Evolutionary conservation across 2,888 invertebrate genomes (phyloP).

Genomic region (Drosophila borealis): DNA sequence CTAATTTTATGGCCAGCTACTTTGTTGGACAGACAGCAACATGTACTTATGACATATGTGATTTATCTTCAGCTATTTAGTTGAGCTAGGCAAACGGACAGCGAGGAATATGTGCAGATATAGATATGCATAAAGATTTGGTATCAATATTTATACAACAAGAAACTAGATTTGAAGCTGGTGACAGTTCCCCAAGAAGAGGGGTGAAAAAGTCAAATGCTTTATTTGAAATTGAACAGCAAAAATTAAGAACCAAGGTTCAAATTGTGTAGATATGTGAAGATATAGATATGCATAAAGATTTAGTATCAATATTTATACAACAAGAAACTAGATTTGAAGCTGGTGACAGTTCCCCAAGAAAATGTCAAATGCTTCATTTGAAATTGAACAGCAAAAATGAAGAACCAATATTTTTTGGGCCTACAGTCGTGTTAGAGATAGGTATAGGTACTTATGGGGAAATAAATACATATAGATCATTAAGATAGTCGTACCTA

Average conservation of each 20-base stretch:
- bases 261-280: background rate
- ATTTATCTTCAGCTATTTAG: conserved; percentile 3
- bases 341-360: no score
- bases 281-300: background rate
- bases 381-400: no score
- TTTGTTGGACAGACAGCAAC: conserved; percentile 10
- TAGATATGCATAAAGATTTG: background rate
- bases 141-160: background rate
- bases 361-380: no score
- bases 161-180: background rate
- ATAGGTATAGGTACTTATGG: no score
- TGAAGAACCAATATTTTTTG: background rate
- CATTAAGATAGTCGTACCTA: background rate
- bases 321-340: no score
- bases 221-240: background rate
- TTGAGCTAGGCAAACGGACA: background rate
- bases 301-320: no score
- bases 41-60: background rate
- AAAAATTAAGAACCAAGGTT: background rate
- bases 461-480: background rate
- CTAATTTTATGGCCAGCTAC: conserved; percentile 20
- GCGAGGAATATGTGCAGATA: background rate
- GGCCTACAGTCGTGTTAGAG: background rate
- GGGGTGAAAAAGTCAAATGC: background rate
- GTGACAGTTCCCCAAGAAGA: no score